Evolutionary conservation across 2,888 invertebrate genomes (phyloP).

Genomic region (Machimus atricapillus): DNA sequence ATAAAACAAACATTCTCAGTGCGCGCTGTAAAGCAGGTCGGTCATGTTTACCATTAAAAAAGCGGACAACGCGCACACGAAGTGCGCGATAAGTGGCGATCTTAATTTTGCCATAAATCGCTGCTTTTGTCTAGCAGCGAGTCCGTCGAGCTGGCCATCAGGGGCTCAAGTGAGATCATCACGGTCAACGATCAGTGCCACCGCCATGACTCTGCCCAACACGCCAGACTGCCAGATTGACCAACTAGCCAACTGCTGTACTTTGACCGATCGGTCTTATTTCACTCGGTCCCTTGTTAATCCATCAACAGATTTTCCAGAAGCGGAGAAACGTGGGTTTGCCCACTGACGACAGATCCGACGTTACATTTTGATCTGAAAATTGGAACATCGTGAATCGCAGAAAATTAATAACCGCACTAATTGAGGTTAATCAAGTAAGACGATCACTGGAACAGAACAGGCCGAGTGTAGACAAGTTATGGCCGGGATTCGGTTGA

Average conservation of each 20-base stretch:
- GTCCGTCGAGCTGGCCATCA: neutral
- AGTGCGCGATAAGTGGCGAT: neutral
- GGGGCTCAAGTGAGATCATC: neutral
- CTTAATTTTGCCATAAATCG: neutral
- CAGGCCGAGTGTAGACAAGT: neutral
- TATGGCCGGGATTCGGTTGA: neutral
- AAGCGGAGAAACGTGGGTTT: neutral
- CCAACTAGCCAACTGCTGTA: neutral
- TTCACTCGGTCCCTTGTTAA: neutral
- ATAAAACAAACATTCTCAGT: neutral
- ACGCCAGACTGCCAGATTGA: neutral
- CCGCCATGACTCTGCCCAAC: neutral
- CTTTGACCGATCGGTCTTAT: neutral
- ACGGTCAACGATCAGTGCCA: neutral
- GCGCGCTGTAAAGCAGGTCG: neutral
- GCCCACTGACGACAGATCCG: neutral
- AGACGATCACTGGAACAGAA: constrained; percentile 5
- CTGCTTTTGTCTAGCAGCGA: neutral
- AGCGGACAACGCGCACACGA: neutral
- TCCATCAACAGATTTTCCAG: neutral
- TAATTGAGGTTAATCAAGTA: constrained; percentile 25
- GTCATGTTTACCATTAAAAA: neutral
- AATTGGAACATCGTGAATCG: constrained; percentile 9
- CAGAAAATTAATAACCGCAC: constrained; percentile 17
- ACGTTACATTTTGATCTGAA: neutral